Conservation (phyloP, 2,113 vertebrate species). For the Odobenus rosmarus region DNA sequence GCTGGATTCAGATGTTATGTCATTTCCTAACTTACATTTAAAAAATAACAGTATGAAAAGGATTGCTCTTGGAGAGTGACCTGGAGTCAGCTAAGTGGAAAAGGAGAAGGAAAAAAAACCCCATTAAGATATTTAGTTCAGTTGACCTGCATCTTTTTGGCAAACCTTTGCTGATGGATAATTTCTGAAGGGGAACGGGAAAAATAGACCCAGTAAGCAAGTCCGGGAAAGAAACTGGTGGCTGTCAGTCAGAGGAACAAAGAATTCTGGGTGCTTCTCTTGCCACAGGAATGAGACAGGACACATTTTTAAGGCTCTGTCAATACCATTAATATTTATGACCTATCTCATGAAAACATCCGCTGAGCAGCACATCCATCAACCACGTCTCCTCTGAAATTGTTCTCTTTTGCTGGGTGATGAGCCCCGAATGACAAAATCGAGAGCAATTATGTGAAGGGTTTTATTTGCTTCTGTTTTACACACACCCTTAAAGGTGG, state of each 20-base stretch:
- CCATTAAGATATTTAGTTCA: not conserved
- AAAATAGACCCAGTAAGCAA: not conserved
- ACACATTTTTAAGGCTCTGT: conserved; percentile 77
- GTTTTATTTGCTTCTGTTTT: conserved; percentile 62
- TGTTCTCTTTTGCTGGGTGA: conserved; percentile 61
- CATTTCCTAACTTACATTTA: not conserved
- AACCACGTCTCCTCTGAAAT: conserved; percentile 58
- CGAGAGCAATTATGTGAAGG: conserved; percentile 63
- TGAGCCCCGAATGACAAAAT: conserved; percentile 79
- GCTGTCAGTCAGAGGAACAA: not conserved
- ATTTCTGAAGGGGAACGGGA: not conserved
- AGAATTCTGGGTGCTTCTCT: conserved; percentile 69
- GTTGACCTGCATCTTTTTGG: not conserved
- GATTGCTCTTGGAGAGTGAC: not conserved
- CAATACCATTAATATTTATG: conserved; percentile 85
- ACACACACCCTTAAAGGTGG: conserved; percentile 38
- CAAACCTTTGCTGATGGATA: conserved; percentile 31
- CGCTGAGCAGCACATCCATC: conserved; percentile 70
- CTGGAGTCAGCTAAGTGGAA: not conserved
- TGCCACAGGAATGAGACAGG: conserved; percentile 76
- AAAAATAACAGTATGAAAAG: not conserved
- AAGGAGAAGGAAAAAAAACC: not conserved
- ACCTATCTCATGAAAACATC: conserved; percentile 73
- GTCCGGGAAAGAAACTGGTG: not conserved
- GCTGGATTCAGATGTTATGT: not conserved